Evolutionary conservation across 2,888 invertebrate species (phyloP), one percentile per base, ranked within the genome.

Genomic region (Heliconius sara): DNA sequence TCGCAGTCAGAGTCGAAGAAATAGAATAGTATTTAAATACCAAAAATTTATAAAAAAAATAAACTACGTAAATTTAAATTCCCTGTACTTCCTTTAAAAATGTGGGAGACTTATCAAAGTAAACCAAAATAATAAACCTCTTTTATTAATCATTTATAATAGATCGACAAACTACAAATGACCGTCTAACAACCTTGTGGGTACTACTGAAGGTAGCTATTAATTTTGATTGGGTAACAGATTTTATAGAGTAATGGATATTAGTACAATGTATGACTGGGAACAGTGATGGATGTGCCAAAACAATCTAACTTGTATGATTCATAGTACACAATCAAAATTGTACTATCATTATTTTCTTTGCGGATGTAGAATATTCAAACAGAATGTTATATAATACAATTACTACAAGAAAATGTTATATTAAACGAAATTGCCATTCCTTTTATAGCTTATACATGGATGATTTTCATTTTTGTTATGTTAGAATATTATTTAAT

Each of bases 221-320:
- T 68, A 68, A 68, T 39, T 68, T 68, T 68, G 39, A 68, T 43
- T 68, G 25, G 12, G 68, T 43, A 39, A 39, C 43, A 25, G 13
- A 68, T n/a, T 70, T 70, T 25, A 16, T 43, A 25, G 43, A 10
- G 34, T 39, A 68, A 68, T n/a, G 43, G 43, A 68, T 43, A 70
- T 43, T 70, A 43, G 25, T 43, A n/a, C 9, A 65, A 34, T 10
- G 34, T 16, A 34, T 22, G 65, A 65, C 65, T 71, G 39, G 52
- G 16, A 72, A 65, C 76, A 65, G 43, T 76, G 75, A 79, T 72
- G 34, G 25, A 79, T 79, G 63, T 70, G 71, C 65, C 71, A 76
- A 66, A 71, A 76, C 65, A 76, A 39, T 72, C 71, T 75, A 47
- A 71, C 65, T 57, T 43, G 43, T 22, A 19, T 67, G 67, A 78